phyloP scores from a whole-genome alignment of 2,113 vertebrate species.

The Cyanoliseus patagonus region DNA sequence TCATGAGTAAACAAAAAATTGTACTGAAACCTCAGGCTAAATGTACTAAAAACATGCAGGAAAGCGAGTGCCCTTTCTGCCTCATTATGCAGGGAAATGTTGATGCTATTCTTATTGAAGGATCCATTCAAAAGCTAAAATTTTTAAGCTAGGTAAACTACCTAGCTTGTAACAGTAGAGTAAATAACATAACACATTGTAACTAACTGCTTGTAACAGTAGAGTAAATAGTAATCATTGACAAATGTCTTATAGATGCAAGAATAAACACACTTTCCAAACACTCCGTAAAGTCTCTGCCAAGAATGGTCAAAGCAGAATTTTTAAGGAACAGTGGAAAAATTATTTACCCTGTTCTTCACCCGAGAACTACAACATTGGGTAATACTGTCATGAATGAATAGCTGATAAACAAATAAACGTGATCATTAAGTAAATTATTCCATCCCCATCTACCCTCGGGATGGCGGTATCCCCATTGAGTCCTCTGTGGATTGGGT shows the following conservation, averaged over 20 bases:
- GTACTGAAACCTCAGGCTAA: not conserved
- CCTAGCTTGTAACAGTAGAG: not conserved
- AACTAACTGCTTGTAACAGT: not conserved
- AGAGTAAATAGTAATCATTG: not conserved
- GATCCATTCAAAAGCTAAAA: not conserved
- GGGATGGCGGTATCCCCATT: not conserved
- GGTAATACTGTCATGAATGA: not conserved
- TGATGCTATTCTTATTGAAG: not conserved
- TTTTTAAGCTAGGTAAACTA: not conserved
- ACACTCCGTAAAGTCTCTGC: not conserved
- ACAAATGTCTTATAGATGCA: not conserved
- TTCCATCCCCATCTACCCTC: not conserved
- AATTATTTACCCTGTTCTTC: not conserved
- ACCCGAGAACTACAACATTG: not conserved
- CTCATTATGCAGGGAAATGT: not conserved
- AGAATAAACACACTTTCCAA: not conserved
- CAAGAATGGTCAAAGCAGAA: not conserved
- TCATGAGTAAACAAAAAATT: not conserved
- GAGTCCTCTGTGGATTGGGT: not conserved
- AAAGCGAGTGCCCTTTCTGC: not conserved
- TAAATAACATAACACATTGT: not conserved
- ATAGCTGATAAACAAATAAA: not conserved
- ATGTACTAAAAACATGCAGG: not conserved
- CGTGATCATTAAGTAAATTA: not conserved
- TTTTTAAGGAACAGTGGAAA: not conserved